These are phyloP conservation scores for Tipula helvola DNA, from an alignment of 2,888 invertebrate genomes.

Conservation along the genomic window DNA sequence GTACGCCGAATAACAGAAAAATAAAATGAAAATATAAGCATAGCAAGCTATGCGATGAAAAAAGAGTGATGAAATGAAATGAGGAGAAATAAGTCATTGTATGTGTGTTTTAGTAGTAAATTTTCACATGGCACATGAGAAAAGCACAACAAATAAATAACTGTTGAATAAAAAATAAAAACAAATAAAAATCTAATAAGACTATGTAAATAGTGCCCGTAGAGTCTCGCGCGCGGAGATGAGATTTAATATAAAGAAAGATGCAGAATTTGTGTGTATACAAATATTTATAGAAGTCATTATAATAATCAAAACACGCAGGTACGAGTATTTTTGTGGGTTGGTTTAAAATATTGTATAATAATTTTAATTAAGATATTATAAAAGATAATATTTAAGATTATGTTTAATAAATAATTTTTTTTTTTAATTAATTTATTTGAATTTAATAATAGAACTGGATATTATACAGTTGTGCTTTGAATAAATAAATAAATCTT, in stretches of 20 bases:
- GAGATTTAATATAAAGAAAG: neutral
- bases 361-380: neutral
- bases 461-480: neutral
- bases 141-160: neutral
- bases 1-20: neutral
- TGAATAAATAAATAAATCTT: neutral
- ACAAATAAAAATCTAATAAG: neutral
- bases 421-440: neutral
- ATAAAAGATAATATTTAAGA: neutral
- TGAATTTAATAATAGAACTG: neutral
- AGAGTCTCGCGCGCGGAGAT: neutral
- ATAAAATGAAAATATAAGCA: neutral
- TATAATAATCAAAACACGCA: neutral
- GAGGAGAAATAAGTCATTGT: neutral
- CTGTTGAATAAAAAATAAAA: neutral
- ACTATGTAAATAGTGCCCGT: neutral
- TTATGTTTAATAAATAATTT: neutral
- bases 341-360: neutral
- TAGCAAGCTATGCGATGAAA: neutral
- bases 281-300: neutral
- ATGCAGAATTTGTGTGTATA: neutral
- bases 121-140: neutral
- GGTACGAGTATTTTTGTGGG: slow-evolving; percentile 4
- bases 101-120: neutral
- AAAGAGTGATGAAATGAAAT: neutral